Evolutionary conservation across 2,888 invertebrate species (phyloP).

Genomic region (Cataglyphis albicans): DNA sequence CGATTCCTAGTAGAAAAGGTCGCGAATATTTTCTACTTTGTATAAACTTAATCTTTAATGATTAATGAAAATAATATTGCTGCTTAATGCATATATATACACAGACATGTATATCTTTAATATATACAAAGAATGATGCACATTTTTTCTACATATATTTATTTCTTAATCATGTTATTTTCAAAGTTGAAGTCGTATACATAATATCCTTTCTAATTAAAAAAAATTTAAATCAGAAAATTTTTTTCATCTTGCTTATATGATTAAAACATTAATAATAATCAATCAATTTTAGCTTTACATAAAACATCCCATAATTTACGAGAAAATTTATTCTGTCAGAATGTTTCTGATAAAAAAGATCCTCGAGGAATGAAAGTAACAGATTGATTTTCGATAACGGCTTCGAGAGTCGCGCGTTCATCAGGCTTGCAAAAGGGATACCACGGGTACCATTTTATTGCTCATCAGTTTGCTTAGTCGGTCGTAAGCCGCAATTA

Average conservation of each 20-base stretch:
- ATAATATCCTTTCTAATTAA: neutral
- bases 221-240: neutral
- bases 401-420: conserved; percentile 24
- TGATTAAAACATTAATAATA: neutral
- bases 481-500: conserved; percentile 71
- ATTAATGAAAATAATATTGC: neutral
- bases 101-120: neutral
- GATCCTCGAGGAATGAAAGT: neutral
- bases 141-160: too few species aligned
- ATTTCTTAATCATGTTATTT: neutral
- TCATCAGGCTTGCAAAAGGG: conserved; percentile 22
- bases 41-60: conserved; percentile 14
- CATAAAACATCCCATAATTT: conserved; percentile 54
- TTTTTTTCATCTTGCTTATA: neutral
- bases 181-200: neutral
- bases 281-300: neutral
- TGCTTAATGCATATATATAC: neutral
- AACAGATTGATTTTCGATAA: conserved; percentile 23
- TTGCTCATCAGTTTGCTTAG: conserved; percentile 70
- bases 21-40: conserved; percentile 70
- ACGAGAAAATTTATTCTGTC: conserved; percentile 72
- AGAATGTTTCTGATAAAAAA: neutral
- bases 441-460: conserved; percentile 60
- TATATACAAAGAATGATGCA: neutral
- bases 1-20: conserved; percentile 68